These are phyloP conservation scores for Diarsia brunnea DNA, from an alignment of 2,888 invertebrate species.

Conservation along the genomic window DNA sequence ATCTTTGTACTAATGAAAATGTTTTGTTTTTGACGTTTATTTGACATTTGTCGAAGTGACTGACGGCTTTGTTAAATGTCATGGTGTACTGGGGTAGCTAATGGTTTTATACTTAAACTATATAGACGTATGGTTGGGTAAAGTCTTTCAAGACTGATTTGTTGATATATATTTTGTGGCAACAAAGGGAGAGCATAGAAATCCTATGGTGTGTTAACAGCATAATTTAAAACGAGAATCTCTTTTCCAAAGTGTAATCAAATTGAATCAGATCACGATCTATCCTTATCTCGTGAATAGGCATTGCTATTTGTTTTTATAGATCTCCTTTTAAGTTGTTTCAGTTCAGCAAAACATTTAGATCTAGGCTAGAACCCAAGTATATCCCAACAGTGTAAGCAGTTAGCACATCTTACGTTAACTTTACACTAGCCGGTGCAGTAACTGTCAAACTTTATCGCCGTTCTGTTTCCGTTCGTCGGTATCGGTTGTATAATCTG, in stretches of 20 bases:
- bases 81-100: background rate
- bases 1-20: background rate
- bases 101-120: background rate
- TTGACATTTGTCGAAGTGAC: conserved; percentile 18
- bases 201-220: background rate
- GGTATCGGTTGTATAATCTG: conserved; percentile 55
- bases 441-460: conserved; percentile 56
- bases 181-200: background rate
- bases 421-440: conserved; percentile 17
- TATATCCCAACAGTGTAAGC: conserved; percentile 17
- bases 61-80: background rate
- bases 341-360: background rate
- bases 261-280: background rate
- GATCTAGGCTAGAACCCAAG: background rate
- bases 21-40: conserved; percentile 5
- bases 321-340: background rate
- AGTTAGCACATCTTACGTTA: conserved; percentile 32
- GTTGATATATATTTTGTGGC: background rate
- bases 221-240: too few relatives aligned
- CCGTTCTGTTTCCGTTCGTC: conserved; percentile 47
- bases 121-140: background rate
- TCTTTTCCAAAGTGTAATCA: background rate
- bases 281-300: background rate
- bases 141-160: background rate
- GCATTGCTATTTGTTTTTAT: background rate